phyloP scores from a whole-genome alignment of 2,888 invertebrate genomes.

The Papilio demoleus region DNA sequence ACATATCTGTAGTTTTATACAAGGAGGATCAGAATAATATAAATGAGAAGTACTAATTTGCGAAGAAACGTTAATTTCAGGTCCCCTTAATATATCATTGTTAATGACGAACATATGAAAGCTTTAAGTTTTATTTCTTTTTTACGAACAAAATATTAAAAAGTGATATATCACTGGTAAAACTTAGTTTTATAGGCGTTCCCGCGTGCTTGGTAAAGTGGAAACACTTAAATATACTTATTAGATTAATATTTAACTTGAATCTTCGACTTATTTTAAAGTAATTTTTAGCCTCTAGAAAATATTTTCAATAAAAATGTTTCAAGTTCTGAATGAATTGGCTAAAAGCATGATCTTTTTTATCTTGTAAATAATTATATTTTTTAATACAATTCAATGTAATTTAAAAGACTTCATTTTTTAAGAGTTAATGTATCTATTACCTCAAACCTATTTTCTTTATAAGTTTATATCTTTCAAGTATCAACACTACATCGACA shows the following conservation, averaged over 20 bases:
- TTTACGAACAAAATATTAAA: constrained; percentile 3
- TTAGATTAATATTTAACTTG: not conserved
- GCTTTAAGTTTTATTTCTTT: constrained; percentile 28
- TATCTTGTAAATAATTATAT: constrained; percentile 10
- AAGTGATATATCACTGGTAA: constrained; percentile 7
- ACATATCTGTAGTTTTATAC: no score
- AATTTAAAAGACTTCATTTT: not conserved
- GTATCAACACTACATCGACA: no score
- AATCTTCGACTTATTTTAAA: not conserved
- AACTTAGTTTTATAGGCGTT: constrained; percentile 29
- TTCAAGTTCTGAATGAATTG: not conserved
- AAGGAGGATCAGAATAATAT: no score
- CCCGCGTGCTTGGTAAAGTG: constrained; percentile 34
- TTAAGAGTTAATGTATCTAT: not conserved
- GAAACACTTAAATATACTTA: constrained; percentile 21
- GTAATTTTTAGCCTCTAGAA: not conserved
- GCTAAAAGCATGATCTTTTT: not conserved
- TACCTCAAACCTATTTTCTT: not conserved
- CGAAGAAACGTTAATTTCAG: no score
- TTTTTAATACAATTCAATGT: not conserved
- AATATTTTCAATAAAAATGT: not conserved
- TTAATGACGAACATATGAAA: constrained; percentile 17
- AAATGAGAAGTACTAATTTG: no score
- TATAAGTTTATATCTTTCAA: no score
- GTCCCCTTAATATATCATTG: not conserved